Conservation (phyloP, 1,140 invertebrate species). For the Nasonia vitripennis region DNA sequence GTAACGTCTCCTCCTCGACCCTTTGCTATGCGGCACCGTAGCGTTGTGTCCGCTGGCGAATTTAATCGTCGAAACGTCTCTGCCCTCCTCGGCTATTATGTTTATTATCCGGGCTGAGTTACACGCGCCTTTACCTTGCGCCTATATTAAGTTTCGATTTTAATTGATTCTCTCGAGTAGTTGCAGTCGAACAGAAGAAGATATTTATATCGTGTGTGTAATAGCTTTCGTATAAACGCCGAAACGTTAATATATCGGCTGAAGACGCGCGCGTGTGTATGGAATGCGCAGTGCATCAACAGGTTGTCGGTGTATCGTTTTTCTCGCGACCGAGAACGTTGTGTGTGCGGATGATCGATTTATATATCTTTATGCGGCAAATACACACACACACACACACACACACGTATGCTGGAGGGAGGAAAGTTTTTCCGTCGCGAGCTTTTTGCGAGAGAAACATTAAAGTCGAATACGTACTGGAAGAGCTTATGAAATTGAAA, state of each 20-base stretch:
- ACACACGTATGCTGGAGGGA: background rate
- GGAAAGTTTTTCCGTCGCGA: too few species aligned
- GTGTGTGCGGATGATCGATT: conserved; percentile 1
- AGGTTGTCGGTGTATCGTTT: conserved; percentile 11
- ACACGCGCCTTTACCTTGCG: background rate
- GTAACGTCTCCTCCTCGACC: background rate
- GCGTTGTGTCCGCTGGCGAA: background rate
- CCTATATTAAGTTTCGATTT: background rate
- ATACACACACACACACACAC: too few species aligned
- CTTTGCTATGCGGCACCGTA: too few species aligned
- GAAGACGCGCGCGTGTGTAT: background rate
- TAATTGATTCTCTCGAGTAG: background rate
- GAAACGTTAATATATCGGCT: too few species aligned
- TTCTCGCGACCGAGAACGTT: background rate
- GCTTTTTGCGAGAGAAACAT: background rate
- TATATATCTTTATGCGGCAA: background rate
- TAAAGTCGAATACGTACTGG: background rate
- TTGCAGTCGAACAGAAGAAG: background rate
- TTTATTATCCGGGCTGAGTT: background rate
- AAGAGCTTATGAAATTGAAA: background rate
- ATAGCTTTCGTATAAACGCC: too few species aligned
- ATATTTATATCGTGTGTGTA: too few species aligned
- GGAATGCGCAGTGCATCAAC: conserved; percentile 4
- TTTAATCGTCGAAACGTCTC: background rate
- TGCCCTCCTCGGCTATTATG: background rate